Evolutionary conservation across 2,888 invertebrate species (phyloP), one percentile per base, ranked within the genome.

Genomic region (Tromatobia lineatoria): DNA sequence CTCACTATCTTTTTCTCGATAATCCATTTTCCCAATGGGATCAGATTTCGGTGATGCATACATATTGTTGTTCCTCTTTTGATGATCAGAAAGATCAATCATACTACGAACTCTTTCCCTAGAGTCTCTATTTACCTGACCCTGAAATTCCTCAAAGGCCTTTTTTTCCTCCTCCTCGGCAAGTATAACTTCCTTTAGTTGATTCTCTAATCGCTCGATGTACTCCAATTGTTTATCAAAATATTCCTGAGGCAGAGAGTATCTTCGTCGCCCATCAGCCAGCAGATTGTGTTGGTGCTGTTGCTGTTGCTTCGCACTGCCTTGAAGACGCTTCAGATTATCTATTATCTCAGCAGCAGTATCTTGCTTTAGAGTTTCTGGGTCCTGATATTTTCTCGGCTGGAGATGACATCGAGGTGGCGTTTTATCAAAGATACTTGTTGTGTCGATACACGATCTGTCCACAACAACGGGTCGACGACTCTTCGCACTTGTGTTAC

Each of bases 391-490:
- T 8, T 82, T 88, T 18, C 88, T 87, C 0, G 88, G 86, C n/a
- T 87, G 87, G 25, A 91, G 75, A 47, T 86, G 89, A 34, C 84
- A 86, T 0, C 89, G 83, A 0, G 91, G 89, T 3, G 91, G 90
- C 3, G 81, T 83, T 54, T 91, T 90, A n/a, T 93, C 91, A 78
- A 93, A 93, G 34, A 93, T 92, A 66, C 93, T 93, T 15, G 91
- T 91, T 0, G 91, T 93, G 54, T 93, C 93, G 81, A 93, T 93
- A 80, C 93, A 93, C 15, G 92, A 92, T 69, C 88, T 91, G 79
- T 93, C 93, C 0, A 93, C 93, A 8, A 88, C 88, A 6, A 91
- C 88, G 13, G 85, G 80, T 15, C 89, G 89, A 66, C 89, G 91
- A 54, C 73, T 54, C 66, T 90, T 90, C 3, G 75, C 71, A 59